phyloP scores from a whole-genome alignment of 2,797 vertebrate genomes.

The Pseudochirops corinnae region DNA sequence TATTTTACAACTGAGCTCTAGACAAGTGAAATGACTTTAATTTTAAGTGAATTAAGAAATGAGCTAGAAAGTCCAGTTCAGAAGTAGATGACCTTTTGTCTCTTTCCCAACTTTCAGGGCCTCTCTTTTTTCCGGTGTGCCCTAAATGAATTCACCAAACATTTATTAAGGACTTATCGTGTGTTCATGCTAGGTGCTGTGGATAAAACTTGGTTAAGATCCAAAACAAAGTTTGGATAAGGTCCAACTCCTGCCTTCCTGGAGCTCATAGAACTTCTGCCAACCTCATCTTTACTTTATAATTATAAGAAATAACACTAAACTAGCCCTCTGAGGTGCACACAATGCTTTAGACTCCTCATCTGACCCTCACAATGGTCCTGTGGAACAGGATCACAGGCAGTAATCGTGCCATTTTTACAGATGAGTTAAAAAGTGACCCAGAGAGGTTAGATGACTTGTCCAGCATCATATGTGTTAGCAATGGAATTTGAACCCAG shows the following conservation, averaged over 20 bases:
- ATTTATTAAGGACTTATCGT: not conserved
- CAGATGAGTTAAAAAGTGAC: not conserved
- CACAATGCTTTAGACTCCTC: not conserved
- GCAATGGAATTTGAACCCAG: not conserved
- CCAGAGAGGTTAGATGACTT: not conserved
- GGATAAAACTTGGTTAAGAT: not conserved
- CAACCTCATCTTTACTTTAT: not conserved
- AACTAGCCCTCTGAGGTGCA: not conserved
- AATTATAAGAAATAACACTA: not conserved
- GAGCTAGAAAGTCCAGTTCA: not conserved
- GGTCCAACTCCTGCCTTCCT: not conserved
- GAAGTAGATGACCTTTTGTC: not conserved
- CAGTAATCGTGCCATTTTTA: not conserved
- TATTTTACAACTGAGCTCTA: not conserved
- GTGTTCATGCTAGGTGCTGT: not conserved
- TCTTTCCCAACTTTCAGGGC: not conserved
- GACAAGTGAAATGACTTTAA: not conserved
- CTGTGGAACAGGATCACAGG: not conserved
- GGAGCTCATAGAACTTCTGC: not conserved
- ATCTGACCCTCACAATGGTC: not conserved
- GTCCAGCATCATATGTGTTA: not conserved
- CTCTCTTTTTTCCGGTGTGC: not conserved
- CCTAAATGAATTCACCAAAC: not conserved
- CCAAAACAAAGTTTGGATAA: not conserved
- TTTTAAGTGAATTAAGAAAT: not conserved